Conservation (phyloP, 1,140 invertebrate species). For the Orchesella cincta region DNA sequence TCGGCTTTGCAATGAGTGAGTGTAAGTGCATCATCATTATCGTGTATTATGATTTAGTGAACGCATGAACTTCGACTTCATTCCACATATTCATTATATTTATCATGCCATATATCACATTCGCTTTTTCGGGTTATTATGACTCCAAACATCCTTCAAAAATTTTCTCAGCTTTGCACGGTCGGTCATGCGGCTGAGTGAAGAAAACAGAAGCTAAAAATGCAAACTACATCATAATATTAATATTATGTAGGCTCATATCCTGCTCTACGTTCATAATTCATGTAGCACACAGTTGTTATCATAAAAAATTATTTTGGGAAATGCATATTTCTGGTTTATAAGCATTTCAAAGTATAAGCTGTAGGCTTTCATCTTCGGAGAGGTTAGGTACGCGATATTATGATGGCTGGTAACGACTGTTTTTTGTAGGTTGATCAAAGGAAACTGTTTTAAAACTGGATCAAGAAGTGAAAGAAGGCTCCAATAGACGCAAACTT, state of each 20-base stretch:
- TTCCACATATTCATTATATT: neutral
- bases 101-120: neutral
- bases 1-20: too few species aligned
- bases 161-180: neutral
- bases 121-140: neutral
- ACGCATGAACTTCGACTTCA: neutral
- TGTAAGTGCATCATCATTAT: neutral
- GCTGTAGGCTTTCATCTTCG: neutral
- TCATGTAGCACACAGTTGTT: neutral
- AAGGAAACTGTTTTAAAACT: too few species aligned
- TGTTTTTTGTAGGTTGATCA: too few species aligned
- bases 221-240: neutral
- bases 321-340: neutral
- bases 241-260: neutral
- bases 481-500: too few species aligned
- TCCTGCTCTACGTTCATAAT: neutral
- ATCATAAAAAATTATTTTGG: slow-evolving; percentile 16
- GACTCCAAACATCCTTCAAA: neutral
- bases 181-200: slow-evolving; percentile 5
- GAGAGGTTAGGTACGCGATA: too few species aligned
- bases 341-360: too few species aligned
- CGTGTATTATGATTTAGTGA: neutral
- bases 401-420: too few species aligned
- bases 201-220: slow-evolving; percentile 1
- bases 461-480: too few species aligned